Conservation (phyloP, 2,797 vertebrate genomes). For the Rhynchotus rufescens region DNA sequence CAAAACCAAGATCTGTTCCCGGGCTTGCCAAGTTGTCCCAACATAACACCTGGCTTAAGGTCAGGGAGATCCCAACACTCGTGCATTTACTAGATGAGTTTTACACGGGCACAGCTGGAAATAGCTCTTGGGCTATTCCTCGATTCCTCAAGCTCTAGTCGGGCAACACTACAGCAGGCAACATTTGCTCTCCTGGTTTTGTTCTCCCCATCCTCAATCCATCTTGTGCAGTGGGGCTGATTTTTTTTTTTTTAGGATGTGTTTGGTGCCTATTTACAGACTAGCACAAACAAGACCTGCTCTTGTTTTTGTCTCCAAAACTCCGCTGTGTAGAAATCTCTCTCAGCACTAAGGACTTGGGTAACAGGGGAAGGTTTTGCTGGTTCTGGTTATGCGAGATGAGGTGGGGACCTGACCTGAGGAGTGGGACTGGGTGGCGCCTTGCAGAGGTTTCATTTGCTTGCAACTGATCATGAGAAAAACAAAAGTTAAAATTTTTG, state of each 20-base stretch:
- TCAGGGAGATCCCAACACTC: rapidly evolving
- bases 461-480: background rate
- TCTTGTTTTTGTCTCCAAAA: background rate
- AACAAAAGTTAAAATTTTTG: slow-evolving; percentile 40
- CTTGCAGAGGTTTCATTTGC: slow-evolving; percentile 19
- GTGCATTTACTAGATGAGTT: background rate
- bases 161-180: background rate
- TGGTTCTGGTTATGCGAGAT: background rate
- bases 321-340: background rate
- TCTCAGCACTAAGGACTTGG: background rate
- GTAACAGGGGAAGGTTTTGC: background rate
- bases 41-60: background rate
- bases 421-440: background rate
- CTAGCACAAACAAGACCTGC: background rate
- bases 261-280: background rate
- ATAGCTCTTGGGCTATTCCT: background rate
- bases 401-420: background rate
- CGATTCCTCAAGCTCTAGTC: background rate
- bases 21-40: rapidly evolving
- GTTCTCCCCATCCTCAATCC: background rate
- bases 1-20: background rate
- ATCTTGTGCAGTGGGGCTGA: background rate
- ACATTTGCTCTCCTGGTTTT: background rate
- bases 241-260: background rate
- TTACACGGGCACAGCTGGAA: background rate